Percentiles rank a stretch among this genome's conserved stretches.
Evolutionary conservation across 2,888 invertebrate genomes (phyloP).

Genomic region (Anorthoa munda): DNA sequence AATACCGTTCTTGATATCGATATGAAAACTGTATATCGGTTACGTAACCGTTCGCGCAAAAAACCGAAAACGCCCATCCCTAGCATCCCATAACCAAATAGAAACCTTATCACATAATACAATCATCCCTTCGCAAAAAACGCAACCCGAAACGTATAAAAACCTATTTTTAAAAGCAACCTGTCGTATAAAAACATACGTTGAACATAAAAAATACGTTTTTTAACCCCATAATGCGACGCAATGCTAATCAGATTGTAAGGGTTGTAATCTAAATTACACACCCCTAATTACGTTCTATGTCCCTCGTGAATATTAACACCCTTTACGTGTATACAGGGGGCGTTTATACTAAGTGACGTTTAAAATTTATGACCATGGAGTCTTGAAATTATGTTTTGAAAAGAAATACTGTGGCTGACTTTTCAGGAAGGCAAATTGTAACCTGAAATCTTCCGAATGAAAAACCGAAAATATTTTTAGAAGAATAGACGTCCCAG

Average conservation of each 20-base stretch:
- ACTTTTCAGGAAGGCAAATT: neutral
- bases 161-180: constrained; percentile 13
- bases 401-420: neutral
- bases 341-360: constrained; percentile 52
- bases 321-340: constrained; percentile 27
- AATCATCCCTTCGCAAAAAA: neutral
- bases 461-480: neutral
- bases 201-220: constrained; percentile 51
- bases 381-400: constrained; percentile 24
- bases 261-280: constrained; percentile 68
- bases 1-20: too few species aligned
- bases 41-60: too few species aligned
- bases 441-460: neutral
- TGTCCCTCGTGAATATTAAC: constrained; percentile 67
- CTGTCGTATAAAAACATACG: constrained; percentile 18
- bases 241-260: constrained; percentile 65
- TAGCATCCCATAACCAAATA: neutral
- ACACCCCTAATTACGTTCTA: constrained; percentile 62
- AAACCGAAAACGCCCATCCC: too few species aligned
- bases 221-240: constrained; percentile 56
- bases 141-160: constrained; percentile 15
- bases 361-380: constrained; percentile 47
- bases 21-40: too few species aligned
- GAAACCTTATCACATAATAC: constrained; percentile 28
- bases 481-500: neutral